phyloP scores from a whole-genome alignment of 2,888 invertebrate genomes.

The Chloroclystis v-ata region DNA sequence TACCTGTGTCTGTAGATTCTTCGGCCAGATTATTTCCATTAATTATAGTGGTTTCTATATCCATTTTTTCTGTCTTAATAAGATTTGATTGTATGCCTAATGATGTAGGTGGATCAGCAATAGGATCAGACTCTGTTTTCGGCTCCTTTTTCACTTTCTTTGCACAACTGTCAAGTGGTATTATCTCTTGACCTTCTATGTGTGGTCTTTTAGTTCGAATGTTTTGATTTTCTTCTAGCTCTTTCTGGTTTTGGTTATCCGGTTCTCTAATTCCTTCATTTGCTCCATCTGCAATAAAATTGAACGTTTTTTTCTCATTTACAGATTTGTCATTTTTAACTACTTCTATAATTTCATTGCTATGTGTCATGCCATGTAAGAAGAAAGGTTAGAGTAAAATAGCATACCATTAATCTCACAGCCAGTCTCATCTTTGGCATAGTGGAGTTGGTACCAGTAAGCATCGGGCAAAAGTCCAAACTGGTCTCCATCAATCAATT shows the following conservation, averaged over 20 bases:
- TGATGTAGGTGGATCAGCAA: too few relatives aligned
- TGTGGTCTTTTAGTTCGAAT: not conserved
- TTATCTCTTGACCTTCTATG: not conserved
- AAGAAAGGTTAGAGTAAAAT: too few relatives aligned
- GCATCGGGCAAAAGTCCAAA: slow-evolving; percentile 72
- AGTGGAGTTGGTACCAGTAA: slow-evolving; percentile 68
- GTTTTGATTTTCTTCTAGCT: not conserved
- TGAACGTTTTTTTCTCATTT: too few relatives aligned
- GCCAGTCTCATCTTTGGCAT: not conserved
- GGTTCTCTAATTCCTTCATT: too few relatives aligned
- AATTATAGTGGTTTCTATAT: not conserved
- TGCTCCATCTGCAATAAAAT: too few relatives aligned
- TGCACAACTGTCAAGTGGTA: not conserved
- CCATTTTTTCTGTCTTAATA: not conserved
- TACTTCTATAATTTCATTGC: too few relatives aligned
- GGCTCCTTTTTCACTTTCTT: not conserved
- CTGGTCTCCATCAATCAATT: slow-evolving; percentile 65
- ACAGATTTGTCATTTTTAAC: too few relatives aligned
- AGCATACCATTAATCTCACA: not conserved
- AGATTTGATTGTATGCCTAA: too few relatives aligned
- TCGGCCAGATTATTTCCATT: not conserved
- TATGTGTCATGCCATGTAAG: too few relatives aligned
- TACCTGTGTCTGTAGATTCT: not conserved
- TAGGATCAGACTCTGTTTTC: not conserved
- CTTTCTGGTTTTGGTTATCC: too few relatives aligned